Evolutionary conservation across 2,888 invertebrate genomes (phyloP), one percentile per base, ranked within the genome.

Genomic region (Scaptomyza reducta): DNA sequence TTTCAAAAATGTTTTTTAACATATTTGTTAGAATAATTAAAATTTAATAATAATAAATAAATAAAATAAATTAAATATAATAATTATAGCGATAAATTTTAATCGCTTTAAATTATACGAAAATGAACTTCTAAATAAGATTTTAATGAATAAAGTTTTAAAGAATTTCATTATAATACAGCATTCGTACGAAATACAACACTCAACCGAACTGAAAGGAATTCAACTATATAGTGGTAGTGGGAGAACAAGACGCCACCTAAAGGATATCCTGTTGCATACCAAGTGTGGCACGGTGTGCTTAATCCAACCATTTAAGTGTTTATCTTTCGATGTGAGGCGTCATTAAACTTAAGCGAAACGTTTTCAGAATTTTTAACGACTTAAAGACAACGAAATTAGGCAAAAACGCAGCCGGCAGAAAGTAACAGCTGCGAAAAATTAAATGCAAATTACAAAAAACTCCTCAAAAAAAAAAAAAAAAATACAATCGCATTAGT

Each of bases 371-470:
- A 85, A 87, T 87, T 79, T 82, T 65, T 76, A 85, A 79, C 79
- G 74, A 87, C 76, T 85, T 87, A 73, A 85, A 82, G 78, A 55
- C 70, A 50, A 22, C 44, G 63, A 63, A 77, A 78, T 71, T 82
- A 76, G 65, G 59, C 61, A 60, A 62, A 47, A 47, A 33, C 4
- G 47, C 60, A 59, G 54, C 40, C 16, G 25, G 46, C 44, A 50
- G 55, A 76, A 76, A 69, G 87, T 82, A 88, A 85, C 87, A 87
- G 87, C 87, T 87, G 87, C 87, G 73, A 87, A 85, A 79, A 85
- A 85, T 88, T 88, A 88, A 88, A 86, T 88, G 88, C 87, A 86
- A 86, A 88, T 88, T 86, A 81, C 84, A 87, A 88, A 86, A 31
- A 22, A 22, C 3, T 22, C 22, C 22, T 22, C 22, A 22, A 22